Base-by-base conservation (phyloP, 2,797 vertebrate species). In the Megalops cyprinoides region DNA sequence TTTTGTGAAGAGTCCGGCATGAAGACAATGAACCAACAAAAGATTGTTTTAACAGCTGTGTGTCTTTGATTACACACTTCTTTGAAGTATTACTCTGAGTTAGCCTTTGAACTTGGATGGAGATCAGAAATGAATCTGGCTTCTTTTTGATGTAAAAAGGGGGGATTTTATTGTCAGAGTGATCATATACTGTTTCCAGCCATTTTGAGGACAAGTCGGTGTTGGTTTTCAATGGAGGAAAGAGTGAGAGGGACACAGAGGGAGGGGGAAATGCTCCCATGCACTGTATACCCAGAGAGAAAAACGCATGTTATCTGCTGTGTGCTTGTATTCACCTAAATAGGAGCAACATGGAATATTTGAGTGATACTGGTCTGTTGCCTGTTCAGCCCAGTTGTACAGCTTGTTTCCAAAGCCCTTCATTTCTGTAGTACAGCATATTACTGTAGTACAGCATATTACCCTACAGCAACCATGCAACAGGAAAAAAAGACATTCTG, bases 31-130 rank as follows among this genome's bases (percentile, higher is more conserved):
- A 96, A 95, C 95, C 94, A 96, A 97, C 97, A 98, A 97, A 97
- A 97, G 96, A 96, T 96, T 98, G 97, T 98, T 99, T 98, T 98
- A 97, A 98, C 98, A 99, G 98, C 97, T 99, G 98, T 96, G 92
- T 93, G 96, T 97, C 97, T 99, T 98, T 98, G 97, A 98, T 98
- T 99, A 95, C 95, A 92, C 90, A 93, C 94, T 91, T 95, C 97
- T 99, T 99, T 99, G 97, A 99, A 98, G 97, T 96, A 97, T 94
- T 95, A 96, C 96, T 98, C 93, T 97, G 96, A 97, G 95, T 96
- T 95, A 94, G 96, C 96, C 96, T 98, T 96, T 98, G 97, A 97
- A 98, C 97, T 97, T 97, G 97, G 97, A 98, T 94, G 91, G 95
- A 97, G 97, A 98, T 98, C 97, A 98, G 95, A 98, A 98, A 97